These are phyloP conservation scores for Drosophila neotestacea DNA, from an alignment of 2,888 invertebrate genomes.

Conservation along the genomic window DNA sequence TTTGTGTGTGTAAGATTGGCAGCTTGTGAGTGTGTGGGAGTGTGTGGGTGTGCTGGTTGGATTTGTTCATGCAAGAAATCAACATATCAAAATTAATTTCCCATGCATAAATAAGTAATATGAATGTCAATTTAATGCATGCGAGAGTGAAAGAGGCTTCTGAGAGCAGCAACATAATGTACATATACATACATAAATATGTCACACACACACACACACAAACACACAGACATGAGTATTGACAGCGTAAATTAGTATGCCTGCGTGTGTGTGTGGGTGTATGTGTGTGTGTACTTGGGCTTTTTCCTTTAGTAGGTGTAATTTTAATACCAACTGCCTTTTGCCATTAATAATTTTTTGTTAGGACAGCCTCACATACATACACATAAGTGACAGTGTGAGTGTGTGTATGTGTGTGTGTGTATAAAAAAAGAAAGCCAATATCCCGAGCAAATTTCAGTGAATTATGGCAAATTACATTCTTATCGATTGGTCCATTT, in stretches of 20 bases:
- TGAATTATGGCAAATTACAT: conserved; percentile 83
- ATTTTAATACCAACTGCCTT: conserved; percentile 72
- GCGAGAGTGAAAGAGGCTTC: conserved; percentile 25
- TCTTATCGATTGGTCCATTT: conserved; percentile 80
- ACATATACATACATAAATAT: conserved; percentile 28
- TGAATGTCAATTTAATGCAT: conserved; percentile 78
- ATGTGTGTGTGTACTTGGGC: conserved; percentile 13
- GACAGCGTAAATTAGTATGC: conserved; percentile 32
- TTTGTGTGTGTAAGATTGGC: not conserved
- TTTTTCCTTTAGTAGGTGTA: conserved; percentile 56
- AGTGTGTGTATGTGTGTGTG: conserved; percentile 19
- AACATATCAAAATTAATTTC: conserved; percentile 79
- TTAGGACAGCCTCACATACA: conserved; percentile 26
- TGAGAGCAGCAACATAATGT: conserved; percentile 22
- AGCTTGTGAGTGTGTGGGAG: not conserved
- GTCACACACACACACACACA: conserved; percentile 18
- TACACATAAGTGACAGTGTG: conserved; percentile 5
- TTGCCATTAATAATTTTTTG: conserved; percentile 70
- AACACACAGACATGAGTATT: conserved; percentile 3
- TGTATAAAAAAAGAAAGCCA: conserved; percentile 51
- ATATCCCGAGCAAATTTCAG: conserved; percentile 77
- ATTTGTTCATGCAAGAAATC: conserved; percentile 76
- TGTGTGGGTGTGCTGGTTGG: conserved; percentile 15
- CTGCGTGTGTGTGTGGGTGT: conserved; percentile 18
- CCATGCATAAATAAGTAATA: conserved; percentile 79